These are phyloP conservation scores for Pseudocheirus occidentalis DNA, from an alignment of 2,797 vertebrate genomes.

Conservation along the genomic window DNA sequence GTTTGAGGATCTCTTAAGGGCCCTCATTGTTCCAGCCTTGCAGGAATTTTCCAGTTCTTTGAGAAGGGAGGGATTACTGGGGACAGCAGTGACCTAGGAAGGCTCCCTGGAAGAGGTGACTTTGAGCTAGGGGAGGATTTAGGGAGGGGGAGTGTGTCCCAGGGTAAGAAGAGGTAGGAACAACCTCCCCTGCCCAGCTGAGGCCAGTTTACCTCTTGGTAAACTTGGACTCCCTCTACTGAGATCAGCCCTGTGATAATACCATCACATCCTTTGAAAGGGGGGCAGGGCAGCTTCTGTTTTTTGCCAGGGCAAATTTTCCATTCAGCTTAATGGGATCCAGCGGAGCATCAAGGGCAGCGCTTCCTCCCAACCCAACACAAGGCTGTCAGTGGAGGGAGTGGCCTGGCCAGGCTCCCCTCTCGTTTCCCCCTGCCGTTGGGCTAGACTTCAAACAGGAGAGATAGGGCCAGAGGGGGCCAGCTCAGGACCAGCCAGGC, in stretches of 20 bases:
- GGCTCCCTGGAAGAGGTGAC: background rate
- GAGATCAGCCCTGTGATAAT: background rate
- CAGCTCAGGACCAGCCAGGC: background rate
- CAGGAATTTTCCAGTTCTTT: background rate
- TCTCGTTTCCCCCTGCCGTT: background rate
- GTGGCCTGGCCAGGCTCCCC: background rate
- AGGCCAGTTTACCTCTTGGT: background rate
- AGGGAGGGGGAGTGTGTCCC: background rate
- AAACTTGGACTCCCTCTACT: background rate
- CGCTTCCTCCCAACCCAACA: background rate
- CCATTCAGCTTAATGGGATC: background rate
- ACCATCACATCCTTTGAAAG: background rate
- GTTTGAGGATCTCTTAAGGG: background rate
- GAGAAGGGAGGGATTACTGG: background rate
- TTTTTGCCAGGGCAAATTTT: background rate
- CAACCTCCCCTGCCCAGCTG: background rate
- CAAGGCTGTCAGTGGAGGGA: background rate
- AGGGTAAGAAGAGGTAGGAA: background rate
- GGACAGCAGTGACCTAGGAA: background rate
- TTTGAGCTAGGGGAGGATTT: background rate
- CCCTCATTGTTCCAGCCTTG: background rate
- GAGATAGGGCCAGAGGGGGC: background rate
- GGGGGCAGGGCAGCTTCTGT: background rate
- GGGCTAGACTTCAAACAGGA: background rate
- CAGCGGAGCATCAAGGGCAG: background rate